Conservation (phyloP, 2,113 vertebrate species). For the Perca flavescens region DNA sequence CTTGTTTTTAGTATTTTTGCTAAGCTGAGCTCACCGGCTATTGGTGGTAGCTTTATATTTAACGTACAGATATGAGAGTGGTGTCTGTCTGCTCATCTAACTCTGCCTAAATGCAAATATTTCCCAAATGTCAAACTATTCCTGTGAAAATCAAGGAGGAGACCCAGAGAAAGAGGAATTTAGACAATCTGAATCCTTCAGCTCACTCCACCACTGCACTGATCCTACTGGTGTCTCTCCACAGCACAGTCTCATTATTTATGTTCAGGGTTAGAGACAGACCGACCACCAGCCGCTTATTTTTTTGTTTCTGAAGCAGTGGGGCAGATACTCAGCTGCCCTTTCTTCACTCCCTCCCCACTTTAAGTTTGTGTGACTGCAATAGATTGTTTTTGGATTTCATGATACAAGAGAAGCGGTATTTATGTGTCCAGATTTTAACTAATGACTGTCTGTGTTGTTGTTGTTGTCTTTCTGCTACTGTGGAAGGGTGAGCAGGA, state of each 20-base stretch:
- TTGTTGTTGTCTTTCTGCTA: slow-evolving; percentile 67
- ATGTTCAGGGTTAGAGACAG: slow-evolving; percentile 54
- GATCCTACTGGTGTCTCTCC: slow-evolving; percentile 54
- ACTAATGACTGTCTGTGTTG: slow-evolving; percentile 61
- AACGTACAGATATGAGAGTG: background rate
- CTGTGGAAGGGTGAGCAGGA: slow-evolving; percentile 78
- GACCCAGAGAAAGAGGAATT: slow-evolving; percentile 53
- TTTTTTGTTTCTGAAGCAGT: slow-evolving; percentile 27
- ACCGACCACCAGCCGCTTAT: slow-evolving; percentile 52
- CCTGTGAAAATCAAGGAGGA: slow-evolving; percentile 23
- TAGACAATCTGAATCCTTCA: slow-evolving; percentile 67
- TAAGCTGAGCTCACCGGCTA: background rate
- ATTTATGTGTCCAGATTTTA: slow-evolving; percentile 76
- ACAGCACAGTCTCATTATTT: slow-evolving; percentile 62
- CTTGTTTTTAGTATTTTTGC: background rate
- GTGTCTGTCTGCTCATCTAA: background rate
- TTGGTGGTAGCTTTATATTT: background rate
- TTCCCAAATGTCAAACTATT: slow-evolving; percentile 30
- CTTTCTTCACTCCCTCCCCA: background rate
- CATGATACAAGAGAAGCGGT: slow-evolving; percentile 62
- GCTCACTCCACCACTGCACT: slow-evolving; percentile 61
- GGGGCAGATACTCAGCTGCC: background rate
- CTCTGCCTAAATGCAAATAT: background rate
- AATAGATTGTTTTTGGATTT: slow-evolving; percentile 52
- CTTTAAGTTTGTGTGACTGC: slow-evolving; percentile 50